Percentiles rank a stretch among this genome's conserved stretches.
These are phyloP conservation scores for Holcopasites calliopsidis DNA, from an alignment of 1,140 invertebrate species.

Conservation along the genomic window DNA sequence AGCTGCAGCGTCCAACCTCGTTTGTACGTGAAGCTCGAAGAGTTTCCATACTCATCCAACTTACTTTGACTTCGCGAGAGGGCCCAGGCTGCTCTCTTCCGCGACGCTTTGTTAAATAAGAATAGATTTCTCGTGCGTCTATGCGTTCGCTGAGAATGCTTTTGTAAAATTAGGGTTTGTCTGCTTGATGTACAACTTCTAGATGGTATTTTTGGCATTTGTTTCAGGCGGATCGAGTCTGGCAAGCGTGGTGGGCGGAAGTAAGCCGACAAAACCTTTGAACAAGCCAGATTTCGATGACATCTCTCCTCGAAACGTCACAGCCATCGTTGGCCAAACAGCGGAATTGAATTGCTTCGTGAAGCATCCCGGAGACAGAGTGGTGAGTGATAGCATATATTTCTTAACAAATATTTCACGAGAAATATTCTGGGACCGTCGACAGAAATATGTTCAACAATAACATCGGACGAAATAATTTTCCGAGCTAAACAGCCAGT, in stretches of 20 bases:
- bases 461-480: too few relatives aligned
- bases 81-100: conserved; percentile 5
- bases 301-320: conserved; percentile 89
- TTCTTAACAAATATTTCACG: neutral
- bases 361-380: conserved; percentile 92
- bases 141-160: too few relatives aligned
- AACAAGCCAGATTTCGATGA: conserved; percentile 92
- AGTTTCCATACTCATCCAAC: conserved; percentile 57
- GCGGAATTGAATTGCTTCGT: conserved; percentile 90
- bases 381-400: conserved; percentile 84
- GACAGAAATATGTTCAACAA: neutral
- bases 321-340: conserved; percentile 90
- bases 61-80: conserved; percentile 54
- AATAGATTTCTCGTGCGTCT: conserved; percentile 8
- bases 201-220: neutral
- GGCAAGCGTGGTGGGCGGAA: conserved; percentile 68
- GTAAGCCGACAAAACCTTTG: conserved; percentile 70
- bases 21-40: conserved; percentile 32
- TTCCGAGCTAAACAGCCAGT: too few relatives aligned
- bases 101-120: conserved; percentile 47
- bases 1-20: conserved; percentile 37
- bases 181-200: neutral
- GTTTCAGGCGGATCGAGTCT: conserved; percentile 75
- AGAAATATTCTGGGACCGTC: neutral
- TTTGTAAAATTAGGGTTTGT: too few relatives aligned